Percentiles rank a stretch among this genome's conserved stretches.
These are phyloP conservation scores for Matsumyia berberina DNA, from an alignment of 2,888 invertebrate genomes.

Conservation along the genomic window DNA sequence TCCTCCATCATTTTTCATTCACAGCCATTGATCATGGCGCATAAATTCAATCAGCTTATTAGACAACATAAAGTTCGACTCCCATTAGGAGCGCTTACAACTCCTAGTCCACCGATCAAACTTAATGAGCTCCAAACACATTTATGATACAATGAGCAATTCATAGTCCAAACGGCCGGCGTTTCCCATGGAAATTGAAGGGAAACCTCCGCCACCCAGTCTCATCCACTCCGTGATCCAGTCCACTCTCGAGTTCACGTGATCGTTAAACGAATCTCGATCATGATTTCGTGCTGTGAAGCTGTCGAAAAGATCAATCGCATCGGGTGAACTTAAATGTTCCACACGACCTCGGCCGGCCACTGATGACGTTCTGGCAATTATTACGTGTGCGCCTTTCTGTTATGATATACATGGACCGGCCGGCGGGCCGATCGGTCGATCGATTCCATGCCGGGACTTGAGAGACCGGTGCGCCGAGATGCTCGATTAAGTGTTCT, in stretches of 20 bases:
- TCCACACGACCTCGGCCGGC: constrained; percentile 45
- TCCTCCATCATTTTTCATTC: background rate
- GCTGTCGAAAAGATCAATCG: constrained; percentile 76
- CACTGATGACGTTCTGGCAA: constrained; percentile 55
- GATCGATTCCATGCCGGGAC: background rate
- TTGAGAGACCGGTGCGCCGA: background rate
- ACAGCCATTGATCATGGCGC: background rate
- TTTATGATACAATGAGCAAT: constrained; percentile 10
- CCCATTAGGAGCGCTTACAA: constrained; percentile 23
- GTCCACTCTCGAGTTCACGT: background rate
- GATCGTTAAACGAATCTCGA: constrained; percentile 67
- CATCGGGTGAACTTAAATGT: constrained; percentile 63
- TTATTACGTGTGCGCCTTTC: constrained; percentile 55
- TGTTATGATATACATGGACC: constrained; percentile 53
- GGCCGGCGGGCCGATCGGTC: background rate
- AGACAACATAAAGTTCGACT: background rate
- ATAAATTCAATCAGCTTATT: constrained; percentile 23
- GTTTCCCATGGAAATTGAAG: constrained; percentile 50
- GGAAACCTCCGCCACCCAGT: constrained; percentile 30
- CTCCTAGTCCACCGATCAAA: constrained; percentile 1
- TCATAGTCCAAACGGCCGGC: constrained; percentile 7
- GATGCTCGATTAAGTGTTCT: constrained; percentile 32
- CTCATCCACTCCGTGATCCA: background rate
- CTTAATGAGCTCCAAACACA: constrained; percentile 17
- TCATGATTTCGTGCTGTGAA: constrained; percentile 69